Base-by-base conservation (phyloP, 2,888 invertebrate species). In the Macrosiphum euphorbiae region DNA sequence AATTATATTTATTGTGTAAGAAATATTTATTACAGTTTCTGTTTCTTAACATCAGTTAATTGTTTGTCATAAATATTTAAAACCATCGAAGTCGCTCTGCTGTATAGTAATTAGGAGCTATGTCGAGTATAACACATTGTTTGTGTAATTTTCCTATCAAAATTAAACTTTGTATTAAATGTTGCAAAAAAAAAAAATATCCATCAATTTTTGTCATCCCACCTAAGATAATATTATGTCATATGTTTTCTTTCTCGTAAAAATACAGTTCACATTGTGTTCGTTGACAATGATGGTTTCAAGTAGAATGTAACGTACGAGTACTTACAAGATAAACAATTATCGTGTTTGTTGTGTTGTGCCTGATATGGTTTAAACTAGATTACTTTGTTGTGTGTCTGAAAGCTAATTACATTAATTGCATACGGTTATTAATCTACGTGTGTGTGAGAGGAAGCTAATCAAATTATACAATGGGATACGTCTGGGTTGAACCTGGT, bases 381-480 rank as follows among this genome's bases (percentile, higher is more conserved):
- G 89, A 93, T 90, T 93, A 93, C 67, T 52, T 41, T 47, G 58
- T 41, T 8, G n/a, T 89, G 44, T n/a, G 41, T 58, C 20, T 85
- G 41, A 93, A 93, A 93, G 50, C 50, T 89, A 90, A 93, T 93
- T 93, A 89, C 85, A 78, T 89, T 58, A 93, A 93, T 50, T 84
- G 89, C 58, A 47, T 88, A 58, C 85, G 58, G 89, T 85, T 89
- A 88, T 93, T 93, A 93, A 93, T 89, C 89, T 89, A 90, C 61
- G 93, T 85, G 89, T 58, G 47, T 58, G 84, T 58, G 58, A 85
- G 84, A 89, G 88, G 35, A 55, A 52, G 88, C 44, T 88, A 88
- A 93, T 89, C 58, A 35, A 93, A 93, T 93, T 93, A 90, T 88
- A 88, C 52, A 52, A 67, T 52, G 50, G 26, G 88, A 44, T 13